These are phyloP conservation scores for Trichonephila inaurata DNA, from an alignment of 1,140 invertebrate species.

Conservation along the genomic window DNA sequence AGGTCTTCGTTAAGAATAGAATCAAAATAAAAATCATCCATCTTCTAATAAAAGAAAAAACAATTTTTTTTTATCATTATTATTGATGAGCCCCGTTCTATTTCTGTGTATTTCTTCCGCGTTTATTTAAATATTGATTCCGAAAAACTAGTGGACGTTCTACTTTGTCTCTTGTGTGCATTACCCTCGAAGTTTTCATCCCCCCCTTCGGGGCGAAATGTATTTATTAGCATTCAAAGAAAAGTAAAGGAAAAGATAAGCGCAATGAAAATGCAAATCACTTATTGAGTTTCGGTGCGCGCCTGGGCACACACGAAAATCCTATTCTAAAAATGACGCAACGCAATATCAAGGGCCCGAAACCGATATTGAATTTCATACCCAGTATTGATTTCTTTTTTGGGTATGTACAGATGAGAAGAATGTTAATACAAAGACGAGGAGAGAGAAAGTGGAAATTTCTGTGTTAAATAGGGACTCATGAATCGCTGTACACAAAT, in stretches of 20 bases:
- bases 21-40: background rate
- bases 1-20: constrained; percentile 26
- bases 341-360: background rate
- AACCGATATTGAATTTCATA: constrained; percentile 34
- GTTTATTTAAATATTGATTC: constrained; percentile 69
- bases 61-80: background rate
- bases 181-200: constrained; percentile 45
- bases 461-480: background rate
- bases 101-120: background rate
- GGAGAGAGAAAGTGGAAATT: background rate
- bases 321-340: background rate
- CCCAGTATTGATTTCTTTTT: background rate
- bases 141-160: background rate
- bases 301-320: background rate
- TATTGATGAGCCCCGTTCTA: constrained; percentile 27
- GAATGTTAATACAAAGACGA: background rate
- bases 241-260: constrained; percentile 1
- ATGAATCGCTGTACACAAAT: background rate
- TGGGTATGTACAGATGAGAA: background rate
- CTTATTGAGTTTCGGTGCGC: constrained; percentile 10
- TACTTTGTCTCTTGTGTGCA: background rate
- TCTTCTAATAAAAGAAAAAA: background rate
- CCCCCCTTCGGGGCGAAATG: constrained; percentile 8
- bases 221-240: constrained; percentile 64
- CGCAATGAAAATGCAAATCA: constrained; percentile 68